These are phyloP conservation scores for Leptestheria dahalacensis DNA, from an alignment of 1,140 invertebrate species.

Conservation along the genomic window DNA sequence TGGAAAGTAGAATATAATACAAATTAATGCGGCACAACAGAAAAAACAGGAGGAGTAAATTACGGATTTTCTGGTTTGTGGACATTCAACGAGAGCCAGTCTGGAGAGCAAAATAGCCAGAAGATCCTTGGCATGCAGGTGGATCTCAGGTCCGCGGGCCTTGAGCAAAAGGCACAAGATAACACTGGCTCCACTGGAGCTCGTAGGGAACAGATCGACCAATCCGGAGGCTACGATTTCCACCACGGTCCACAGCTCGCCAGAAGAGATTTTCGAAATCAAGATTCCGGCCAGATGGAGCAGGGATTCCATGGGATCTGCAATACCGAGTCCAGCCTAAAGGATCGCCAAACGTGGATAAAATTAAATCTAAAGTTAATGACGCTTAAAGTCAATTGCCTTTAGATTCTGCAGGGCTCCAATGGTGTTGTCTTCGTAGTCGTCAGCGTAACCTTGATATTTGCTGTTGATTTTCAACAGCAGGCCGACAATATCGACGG, in stretches of 20 bases:
- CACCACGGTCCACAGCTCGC: neutral
- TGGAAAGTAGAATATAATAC: too few species aligned
- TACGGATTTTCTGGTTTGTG: neutral
- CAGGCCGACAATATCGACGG: neutral
- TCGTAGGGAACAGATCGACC: neutral
- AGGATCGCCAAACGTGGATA: neutral
- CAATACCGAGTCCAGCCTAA: neutral
- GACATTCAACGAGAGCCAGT: neutral
- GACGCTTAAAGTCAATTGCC: neutral
- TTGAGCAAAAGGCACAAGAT: neutral
- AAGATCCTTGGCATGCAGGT: neutral
- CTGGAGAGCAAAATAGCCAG: neutral
- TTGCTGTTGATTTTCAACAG: neutral
- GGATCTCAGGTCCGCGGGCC: conserved; percentile 6
- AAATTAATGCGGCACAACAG: too few species aligned
- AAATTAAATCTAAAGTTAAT: neutral
- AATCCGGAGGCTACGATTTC: neutral
- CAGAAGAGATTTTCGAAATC: neutral
- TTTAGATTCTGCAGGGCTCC: neutral
- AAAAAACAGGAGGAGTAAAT: too few species aligned
- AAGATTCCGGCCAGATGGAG: neutral
- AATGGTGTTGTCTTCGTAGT: neutral
- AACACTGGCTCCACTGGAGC: neutral
- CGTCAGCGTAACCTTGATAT: neutral
- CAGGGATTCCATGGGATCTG: neutral